Conservation (phyloP, 2,797 vertebrate species). For the Sylvia borin region DNA sequence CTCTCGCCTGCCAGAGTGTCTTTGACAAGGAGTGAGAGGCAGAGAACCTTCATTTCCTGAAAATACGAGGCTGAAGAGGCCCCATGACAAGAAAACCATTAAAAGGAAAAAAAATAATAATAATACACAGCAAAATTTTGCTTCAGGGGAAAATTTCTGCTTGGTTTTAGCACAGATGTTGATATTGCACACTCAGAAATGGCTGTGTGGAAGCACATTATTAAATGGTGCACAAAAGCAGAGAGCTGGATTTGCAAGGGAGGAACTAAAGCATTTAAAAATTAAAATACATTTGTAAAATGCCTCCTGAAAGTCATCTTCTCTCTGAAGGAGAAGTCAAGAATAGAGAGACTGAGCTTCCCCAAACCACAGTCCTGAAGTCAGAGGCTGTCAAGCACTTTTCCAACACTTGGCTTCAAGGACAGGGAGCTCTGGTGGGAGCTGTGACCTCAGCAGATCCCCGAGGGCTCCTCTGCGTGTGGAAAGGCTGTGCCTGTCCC, state of each 20-base stretch:
- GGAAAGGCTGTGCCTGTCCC: not conserved
- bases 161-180: slow-evolving; percentile 30
- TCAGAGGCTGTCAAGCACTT: not conserved
- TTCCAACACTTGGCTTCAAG: not conserved
- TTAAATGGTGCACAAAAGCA: not conserved
- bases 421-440: not conserved
- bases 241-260: not conserved
- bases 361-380: not conserved
- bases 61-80: not conserved
- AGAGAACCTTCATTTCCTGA: not conserved
- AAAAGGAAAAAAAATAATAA: slow-evolving; percentile 16
- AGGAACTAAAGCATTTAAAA: slow-evolving; percentile 31
- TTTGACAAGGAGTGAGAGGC: not conserved
- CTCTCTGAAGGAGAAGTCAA: not conserved
- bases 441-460: fast-evolving
- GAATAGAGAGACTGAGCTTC: not conserved
- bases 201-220: not conserved
- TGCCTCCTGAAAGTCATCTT: not conserved
- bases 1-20: not conserved
- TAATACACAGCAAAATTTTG: slow-evolving; percentile 3
- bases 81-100: not conserved
- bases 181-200: slow-evolving; percentile 28
- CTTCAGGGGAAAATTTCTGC: slow-evolving; percentile 38
- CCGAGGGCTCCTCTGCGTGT: fast-evolving
- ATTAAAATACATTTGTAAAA: not conserved